Evolutionary conservation across 2,888 invertebrate species (phyloP), one percentile per base, ranked within the genome.

Genomic region (Diarsia dahlii): DNA sequence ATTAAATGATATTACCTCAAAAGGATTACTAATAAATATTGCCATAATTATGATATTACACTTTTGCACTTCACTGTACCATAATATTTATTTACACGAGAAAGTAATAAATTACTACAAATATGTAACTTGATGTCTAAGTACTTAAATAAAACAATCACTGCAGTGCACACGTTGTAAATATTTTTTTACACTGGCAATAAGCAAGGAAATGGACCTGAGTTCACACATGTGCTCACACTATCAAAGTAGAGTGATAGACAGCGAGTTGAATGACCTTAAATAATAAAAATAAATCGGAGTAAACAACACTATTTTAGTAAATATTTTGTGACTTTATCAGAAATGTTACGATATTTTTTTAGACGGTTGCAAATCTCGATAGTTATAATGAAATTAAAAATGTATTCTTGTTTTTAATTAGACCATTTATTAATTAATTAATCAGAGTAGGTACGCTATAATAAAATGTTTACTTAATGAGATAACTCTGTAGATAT

Each of bases 231-330:
- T 34, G 34, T 48, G 56, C 12, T 23, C n/a, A 2, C 28, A 58
- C 13, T 70, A 64, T 76, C 72, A 65, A 80, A 68, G n/a, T 60
- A 50, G 54, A 67, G 18, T 34, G 18, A 64, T 67, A 71, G 34
- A 68, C 60, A 34, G 2, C 20, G 45, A 63, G 82, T 62, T 83
- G 23, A 83, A 65, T 54, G 68, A 65, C 64, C 74, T 63, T 46
- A 10, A 20, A 12, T 64, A 71, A 71, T 72, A 81, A 84, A 75
- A 66, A 28, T 23, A 68, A 46, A 52, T 63, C 2, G 1, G 28
- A 46, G n/a, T 74, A 48, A 50, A 71, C 39, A 70, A 52, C 39
- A 52, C 39, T 20, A n/a, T 50, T 48, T 54, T 56, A 39, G 18
- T n/a, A 5, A 12, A 20, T 60, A 52, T 50, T 52, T 48, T 73